Percentiles rank a stretch among this genome's conserved stretches.
Conservation (phyloP, 2,888 invertebrate genomes). For the Diachrysia chrysitis region DNA sequence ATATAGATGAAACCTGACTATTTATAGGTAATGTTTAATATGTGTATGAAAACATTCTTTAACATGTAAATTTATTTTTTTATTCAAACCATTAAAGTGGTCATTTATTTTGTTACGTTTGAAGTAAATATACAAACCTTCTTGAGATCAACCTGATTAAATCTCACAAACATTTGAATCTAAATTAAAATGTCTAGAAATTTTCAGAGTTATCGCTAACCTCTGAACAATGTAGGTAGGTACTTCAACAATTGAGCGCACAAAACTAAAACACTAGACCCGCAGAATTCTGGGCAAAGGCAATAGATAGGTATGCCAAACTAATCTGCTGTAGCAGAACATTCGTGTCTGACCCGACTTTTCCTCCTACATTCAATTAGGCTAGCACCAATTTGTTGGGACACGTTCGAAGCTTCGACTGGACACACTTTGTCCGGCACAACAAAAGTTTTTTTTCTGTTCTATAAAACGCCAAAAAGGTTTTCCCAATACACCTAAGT, state of each 20-base stretch:
- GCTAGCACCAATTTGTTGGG: conserved; percentile 59
- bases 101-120: no score
- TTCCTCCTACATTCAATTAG: conserved; percentile 64
- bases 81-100: no score
- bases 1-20: no score
- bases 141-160: conserved; percentile 5
- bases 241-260: conserved; percentile 13
- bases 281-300: conserved; percentile 35
- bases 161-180: neutral
- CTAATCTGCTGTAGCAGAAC: conserved; percentile 50
- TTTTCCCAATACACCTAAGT: conserved; percentile 17
- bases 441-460: conserved; percentile 40
- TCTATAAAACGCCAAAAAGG: conserved; percentile 35
- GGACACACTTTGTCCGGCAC: conserved; percentile 38
- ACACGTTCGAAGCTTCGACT: conserved; percentile 40
- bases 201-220: conserved; percentile 1
- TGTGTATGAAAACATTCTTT: no score
- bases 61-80: no score
- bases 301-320: conserved; percentile 49
- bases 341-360: conserved; percentile 38
- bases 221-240: neutral
- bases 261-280: conserved; percentile 35
- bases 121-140: no score
- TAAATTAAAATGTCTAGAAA: conserved; percentile 10
- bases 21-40: no score